Base-by-base conservation (phyloP, 1,140 invertebrate genomes). In the Parasteatoda tepidariorum region DNA sequence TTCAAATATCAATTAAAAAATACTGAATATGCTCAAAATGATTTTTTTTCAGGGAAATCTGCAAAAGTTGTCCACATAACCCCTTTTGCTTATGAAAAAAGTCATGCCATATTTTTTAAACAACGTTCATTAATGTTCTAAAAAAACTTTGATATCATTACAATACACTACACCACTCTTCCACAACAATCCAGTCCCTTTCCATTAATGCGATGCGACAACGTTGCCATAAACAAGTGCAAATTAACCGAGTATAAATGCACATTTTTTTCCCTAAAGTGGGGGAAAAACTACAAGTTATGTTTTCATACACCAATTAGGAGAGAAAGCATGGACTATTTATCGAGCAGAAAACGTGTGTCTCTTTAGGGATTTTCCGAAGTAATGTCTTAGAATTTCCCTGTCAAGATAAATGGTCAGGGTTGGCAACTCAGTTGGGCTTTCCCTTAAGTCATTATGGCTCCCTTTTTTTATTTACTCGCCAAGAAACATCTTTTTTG, bases 221-320 rank as follows among this genome's bases (percentile, higher is more conserved):
- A 15, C 66, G 34, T 48, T 57, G n/a, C 61, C 48, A 30, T 48
- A 55, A 78, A 66, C 30, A 78, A 78, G 74, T 78, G 74, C 62
- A 78, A 78, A 78, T 78, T 64, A 78, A 78, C 74, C 26, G 28
- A 26, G 41, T 28, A 64, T 48, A 66, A 78, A 66, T 66, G 41
- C 38, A 26, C 2, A 4, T 62, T 75, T 78, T 73, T 75, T 66
- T 66, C 3, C 13, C 13, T 11, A 18, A 54, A 48, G 61, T 48
- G 38, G 38, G 38, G 18, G 38, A 13, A 48, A 48, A 48, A 48
- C 74, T 61, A 61, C 73, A 75, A 66, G 61, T 78, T 78, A 78
- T 78, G 74, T 78, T 78, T 78, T 66, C 38, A 66, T 78, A 33
- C 41, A 33, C 57, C 61, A 78, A 78, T 78, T 78, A 78, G 38